Base-by-base conservation (phyloP, 2,113 vertebrate species). In the Macrotis lagotis region DNA sequence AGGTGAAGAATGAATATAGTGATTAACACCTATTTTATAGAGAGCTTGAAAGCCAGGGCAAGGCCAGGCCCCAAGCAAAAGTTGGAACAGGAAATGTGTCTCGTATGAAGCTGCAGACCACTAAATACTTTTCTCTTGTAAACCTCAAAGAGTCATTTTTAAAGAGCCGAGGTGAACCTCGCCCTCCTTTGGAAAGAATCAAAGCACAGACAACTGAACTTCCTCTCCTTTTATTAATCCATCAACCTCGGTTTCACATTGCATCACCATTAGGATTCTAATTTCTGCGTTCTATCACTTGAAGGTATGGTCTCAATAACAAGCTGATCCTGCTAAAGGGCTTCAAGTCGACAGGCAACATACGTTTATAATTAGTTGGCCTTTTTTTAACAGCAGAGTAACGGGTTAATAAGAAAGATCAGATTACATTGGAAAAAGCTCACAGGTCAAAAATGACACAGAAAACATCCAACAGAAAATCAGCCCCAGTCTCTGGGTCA, bases 351-450 rank as follows among this genome's bases (percentile, higher is more conserved):
- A 95, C 53, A 96, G 94, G 53, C 96, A 96, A 91, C 95, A 98
- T 96, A 97, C 55, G 95, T 96, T 98, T 98, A 97, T 97, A 96
- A 97, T 98, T 97, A 98, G 91, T 91, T 95, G 37, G 91, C 94
- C 96, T 90, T 93, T 92, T 97, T 97, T 95, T 93, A 92, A 97
- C 97, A 95, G 93, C 88, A 91, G 89, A 98, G 94, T 97, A 97
- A 95, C 95, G 98, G 89, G 91, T 98, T 97, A 98, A 97, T 98
- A 97, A 98, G 92, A 97, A 97, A 97, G 97, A 98, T 98, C 97
- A 96, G 50, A 97, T 98, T 98, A 98, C 97, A 96, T 89, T 94
- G 94, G 94, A 96, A 98, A 95, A 95, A 97, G 95, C 93, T 97
- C 93, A 95, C 44, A 90, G 93, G 95, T 97, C 97, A 97, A 97